Evolutionary conservation across 2,113 vertebrate species (phyloP), one percentile per base, ranked within the genome.

Genomic region (Rhynchomys soricoides): DNA sequence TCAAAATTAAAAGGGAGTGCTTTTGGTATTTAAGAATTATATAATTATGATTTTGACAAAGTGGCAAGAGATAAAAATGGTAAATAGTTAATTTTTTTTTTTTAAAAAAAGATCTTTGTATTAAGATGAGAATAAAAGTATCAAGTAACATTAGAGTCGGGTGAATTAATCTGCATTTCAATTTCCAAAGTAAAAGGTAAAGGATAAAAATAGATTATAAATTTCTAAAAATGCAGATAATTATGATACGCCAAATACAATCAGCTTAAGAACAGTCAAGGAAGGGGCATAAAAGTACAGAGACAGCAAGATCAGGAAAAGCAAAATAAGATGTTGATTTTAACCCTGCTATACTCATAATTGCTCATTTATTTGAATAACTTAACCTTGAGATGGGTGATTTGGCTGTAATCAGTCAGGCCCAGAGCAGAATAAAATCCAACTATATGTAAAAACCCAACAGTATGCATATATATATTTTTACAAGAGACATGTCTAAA

Each of bases 11-110:
- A 93, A 91, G n/a, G 55, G 17, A 92, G 55, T 66, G 68, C 1
- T 83, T 77, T 64, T 52, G 75, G 52, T 90, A 82, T 79, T 86
- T 86, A 75, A 94, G 31, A 94, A 94, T 90, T 90, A 9, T 64
- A 34, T 34, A 94, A 89, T 94, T 97, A 86, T 75, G 89, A 86
- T 94, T 71, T 48, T 81, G 40, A 81, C 40, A 95, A 79, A 96
- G 43, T 55, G 70, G 40, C 21, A 66, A 55, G 78, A 50, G 57
- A 75, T 59, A 16, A 94, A 55, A 40, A 37, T 26, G 71, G 3
- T 79, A 70, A 91, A 40, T 66, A 91, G 16, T 70, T 91, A 88
- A 45, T 43, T 48, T 48, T 66, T 89, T 55, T 15, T 52, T n/a
- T n/a, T n/a, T 66, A 19, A 59, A 21, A 77, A 75, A n/a, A 52